Base-by-base conservation (phyloP, 2,888 invertebrate species). In the Aphidius colemani region DNA sequence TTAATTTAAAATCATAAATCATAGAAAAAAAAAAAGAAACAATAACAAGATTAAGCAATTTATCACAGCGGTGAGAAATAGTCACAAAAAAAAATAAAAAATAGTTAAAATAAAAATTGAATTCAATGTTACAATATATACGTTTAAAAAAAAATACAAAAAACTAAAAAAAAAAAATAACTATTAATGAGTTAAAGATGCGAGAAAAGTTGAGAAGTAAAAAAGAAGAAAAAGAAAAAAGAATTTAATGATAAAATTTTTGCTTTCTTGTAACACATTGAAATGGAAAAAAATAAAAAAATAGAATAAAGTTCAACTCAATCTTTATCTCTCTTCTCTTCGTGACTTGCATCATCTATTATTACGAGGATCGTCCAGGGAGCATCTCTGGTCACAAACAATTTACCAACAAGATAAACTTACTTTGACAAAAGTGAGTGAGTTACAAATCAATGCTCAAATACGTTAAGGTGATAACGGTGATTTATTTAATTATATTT, bases 401-500 rank as follows among this genome's bases (percentile, higher is more conserved):
- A 30, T 30, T 30, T 4, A 30, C 30, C 30, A 30, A 30, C 30
- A 30, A 30, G 30, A 30, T 30, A 30, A 30, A 30, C 30, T 30
- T 30, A 30, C 30, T 30, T 56, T 66, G 50, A 43, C 53, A 56
- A n/a, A 44, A 40, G 59, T 50, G 59, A 60, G 56, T 60, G 64
- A 59, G 59, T 69, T 62, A 66, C 61, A 70, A 71, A 71, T 71
- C 67, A 64, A 71, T 72, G 72, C 74, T 73, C 72, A 74, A 73
- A 67, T 72, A 71, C 65, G 64, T 69, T 70, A 72, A 68, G 69
- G 63, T 67, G 64, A 62, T 67, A 67, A 57, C 61, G 60, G 59
- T 59, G 59, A 55, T 62, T 43, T 57, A n/a, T 11, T 45, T n/a
- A 45, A 46, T 57, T 45, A 44, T 44, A 44, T 13, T 57, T 57